Base-by-base conservation (phyloP, 1,140 invertebrate genomes). In the Linepithema humile region DNA sequence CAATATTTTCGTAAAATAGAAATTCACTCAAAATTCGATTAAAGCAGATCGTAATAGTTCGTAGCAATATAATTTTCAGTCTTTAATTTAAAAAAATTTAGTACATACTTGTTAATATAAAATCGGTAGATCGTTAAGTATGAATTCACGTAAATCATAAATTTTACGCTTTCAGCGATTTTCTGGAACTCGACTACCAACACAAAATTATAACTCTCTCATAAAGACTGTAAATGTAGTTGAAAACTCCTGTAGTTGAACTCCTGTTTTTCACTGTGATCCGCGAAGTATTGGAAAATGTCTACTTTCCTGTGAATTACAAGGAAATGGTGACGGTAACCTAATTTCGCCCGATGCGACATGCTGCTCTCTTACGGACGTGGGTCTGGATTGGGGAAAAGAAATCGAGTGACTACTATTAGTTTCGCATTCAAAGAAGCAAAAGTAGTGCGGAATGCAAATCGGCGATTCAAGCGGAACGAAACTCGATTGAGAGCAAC, bases 401-500 rank as follows among this genome's bases (percentile, higher is more conserved):
- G 55, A 73, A 73, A 73, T 82, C 43, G 69, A 59, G 40, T 15
- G 57, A 23, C 32, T 50, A 23, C 43, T 86, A 75, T 86, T 87
- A 86, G 83, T 82, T 67, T 87, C 12, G 60, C 53, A 50, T 60
- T 57, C 38, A 55, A 64, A 40, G 62, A 26, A 48, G 50, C 43
- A 65, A 38, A 53, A 62, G 60, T 78, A 26, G 62, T 62, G 64
- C 3, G 48, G 50, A 26, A 80, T 70, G 35, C 26, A 69, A 20
- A 74, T 83, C 48, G 62, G 40, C 26, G 70, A 55, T 65, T 50
- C 55, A 62, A 53, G 29, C 29, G 45, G 84, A 70, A 82, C 50
- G 77, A 82, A 86, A 86, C 48, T 82, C 55, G 69, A 86, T 86
- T 65, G 62, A 38, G 10, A 50, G 23, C 29, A 29, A 6, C 65